Percentiles rank a stretch among this genome's conserved stretches.
Evolutionary conservation across 2,888 invertebrate genomes (phyloP).

Genomic region (Myopa testacea): DNA sequence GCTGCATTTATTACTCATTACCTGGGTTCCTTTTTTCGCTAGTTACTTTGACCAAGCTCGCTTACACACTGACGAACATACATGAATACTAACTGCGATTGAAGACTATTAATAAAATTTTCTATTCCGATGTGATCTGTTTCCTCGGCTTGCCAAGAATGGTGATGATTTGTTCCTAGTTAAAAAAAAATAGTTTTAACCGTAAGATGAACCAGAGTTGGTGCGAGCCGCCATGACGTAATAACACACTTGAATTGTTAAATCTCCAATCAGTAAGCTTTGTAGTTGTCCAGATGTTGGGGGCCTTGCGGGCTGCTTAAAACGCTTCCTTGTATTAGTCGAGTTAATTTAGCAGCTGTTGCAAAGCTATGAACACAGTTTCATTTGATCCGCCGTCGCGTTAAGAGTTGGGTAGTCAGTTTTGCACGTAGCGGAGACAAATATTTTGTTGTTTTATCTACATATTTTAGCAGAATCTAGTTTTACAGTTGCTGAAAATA

Average conservation of each 20-base stretch:
- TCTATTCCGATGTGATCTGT: not conserved
- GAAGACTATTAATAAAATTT: not conserved
- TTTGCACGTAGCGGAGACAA: not conserved
- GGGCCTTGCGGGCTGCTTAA: constrained; percentile 3
- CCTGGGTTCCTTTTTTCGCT: constrained; percentile 17
- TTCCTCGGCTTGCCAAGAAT: not conserved
- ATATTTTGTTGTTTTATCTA: not conserved
- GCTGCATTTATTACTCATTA: constrained; percentile 34
- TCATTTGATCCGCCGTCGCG: constrained; percentile 19
- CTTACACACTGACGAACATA: constrained; percentile 41
- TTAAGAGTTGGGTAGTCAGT: not conserved
- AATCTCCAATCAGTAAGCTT: not conserved
- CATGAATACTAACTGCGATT: constrained; percentile 1
- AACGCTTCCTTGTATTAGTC: constrained; percentile 18
- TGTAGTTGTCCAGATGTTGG: constrained; percentile 14
- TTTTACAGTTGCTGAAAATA: constrained; percentile 7
- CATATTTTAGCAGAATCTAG: constrained; percentile 21
- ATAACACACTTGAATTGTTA: constrained; percentile 13
- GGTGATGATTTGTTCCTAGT: not conserved
- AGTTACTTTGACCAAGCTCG: constrained; percentile 51
- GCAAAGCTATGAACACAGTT: constrained; percentile 4
- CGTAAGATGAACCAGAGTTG: not conserved
- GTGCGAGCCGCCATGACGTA: constrained; percentile 18
- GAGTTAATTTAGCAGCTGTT: constrained; percentile 24
- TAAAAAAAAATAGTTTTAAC: not conserved